phyloP scores from a whole-genome alignment of 1,140 invertebrate species.

The Drosophila erecta region DNA sequence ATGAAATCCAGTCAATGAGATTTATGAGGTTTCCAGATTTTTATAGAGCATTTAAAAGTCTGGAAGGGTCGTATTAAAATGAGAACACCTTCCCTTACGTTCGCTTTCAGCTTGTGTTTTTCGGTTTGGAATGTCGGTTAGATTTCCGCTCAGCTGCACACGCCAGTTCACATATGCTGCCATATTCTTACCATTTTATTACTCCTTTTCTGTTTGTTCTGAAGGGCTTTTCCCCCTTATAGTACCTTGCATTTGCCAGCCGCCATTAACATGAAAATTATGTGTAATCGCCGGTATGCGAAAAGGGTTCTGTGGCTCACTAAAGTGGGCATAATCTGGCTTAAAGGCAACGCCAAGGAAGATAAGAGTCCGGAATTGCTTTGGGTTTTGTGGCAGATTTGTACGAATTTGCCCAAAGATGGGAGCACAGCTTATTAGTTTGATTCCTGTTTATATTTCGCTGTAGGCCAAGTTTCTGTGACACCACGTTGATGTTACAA shows the following conservation, averaged over 20 bases:
- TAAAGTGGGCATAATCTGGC: constrained; percentile 11
- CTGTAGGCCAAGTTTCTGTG: constrained; percentile 19
- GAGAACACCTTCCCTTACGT: constrained; percentile 12
- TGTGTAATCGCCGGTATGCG: constrained; percentile 43
- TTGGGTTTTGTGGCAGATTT: constrained; percentile 13
- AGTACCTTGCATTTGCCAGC: constrained; percentile 48
- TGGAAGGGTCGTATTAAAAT: too few relatives aligned
- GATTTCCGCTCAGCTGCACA: constrained; percentile 56
- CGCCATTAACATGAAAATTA: constrained; percentile 62
- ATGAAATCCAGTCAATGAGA: too few relatives aligned
- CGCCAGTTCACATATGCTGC: constrained; percentile 25
- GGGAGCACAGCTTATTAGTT: constrained; percentile 7
- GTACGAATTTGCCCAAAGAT: constrained; percentile 6
- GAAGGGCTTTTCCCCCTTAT: constrained; percentile 16
- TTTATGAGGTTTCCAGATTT: neutral
- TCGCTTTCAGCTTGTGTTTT: constrained; percentile 9
- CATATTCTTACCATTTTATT: constrained; percentile 28
- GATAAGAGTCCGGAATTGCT: constrained; percentile 12
- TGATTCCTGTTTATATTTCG: neutral
- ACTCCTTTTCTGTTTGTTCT: constrained; percentile 21
- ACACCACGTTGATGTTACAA: constrained; percentile 59
- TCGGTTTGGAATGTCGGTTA: constrained; percentile 36
- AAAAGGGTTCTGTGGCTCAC: constrained; percentile 39
- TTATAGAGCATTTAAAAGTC: constrained; percentile 9
- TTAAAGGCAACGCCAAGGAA: neutral